Base-by-base conservation (phyloP, 2,797 vertebrate species). In the Pogonophryne albipinna region DNA sequence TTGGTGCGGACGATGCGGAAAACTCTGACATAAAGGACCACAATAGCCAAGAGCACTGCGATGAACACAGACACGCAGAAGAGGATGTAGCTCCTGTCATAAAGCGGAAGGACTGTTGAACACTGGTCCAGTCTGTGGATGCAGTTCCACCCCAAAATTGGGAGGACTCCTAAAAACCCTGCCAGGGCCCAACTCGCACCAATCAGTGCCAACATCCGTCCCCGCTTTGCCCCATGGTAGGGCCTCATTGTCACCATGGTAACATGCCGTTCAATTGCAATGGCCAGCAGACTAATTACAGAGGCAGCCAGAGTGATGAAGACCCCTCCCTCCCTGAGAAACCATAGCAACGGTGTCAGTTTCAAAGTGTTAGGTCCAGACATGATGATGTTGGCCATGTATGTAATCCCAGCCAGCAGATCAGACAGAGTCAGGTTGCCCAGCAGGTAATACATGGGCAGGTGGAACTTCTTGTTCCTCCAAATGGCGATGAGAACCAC, bases 371-470 rank as follows among this genome's bases (percentile, higher is more conserved):
- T 93, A 8, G 90, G 91, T 51, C 97, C 97, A 0, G 97, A 98
- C 90, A 96, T 92, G 63, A 97, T 59, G 74, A 98, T 97, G 85
- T 98, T 98, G 75, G 95, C 91, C 82, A 96, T 96, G 63, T 98
- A 98, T 6, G 96, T 92, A 64, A 97, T 93, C 8, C 97, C 97
- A 0, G 97, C 96, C 86, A 98, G 90, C 58, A 98, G 86, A 82
- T 98, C 97, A 0, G 97, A 98, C 27, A 98, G 80, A 44, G 97
- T 96, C 84, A 98, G 92, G 84, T 97, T 98, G 45, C 97, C 97
- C 61, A 98, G 91, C n/a, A 98, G 92, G 85, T 97, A 96, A 78
- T 96, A 98, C 96, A 97, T 98, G 66, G 97, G 96, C 66, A 96
- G 82, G 62, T 97, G 97, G 81, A 98, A 97, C 85, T 97, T 97